These are phyloP conservation scores for Priapulus caudatus DNA, from an alignment of 2,888 invertebrate genomes.

Conservation along the genomic window DNA sequence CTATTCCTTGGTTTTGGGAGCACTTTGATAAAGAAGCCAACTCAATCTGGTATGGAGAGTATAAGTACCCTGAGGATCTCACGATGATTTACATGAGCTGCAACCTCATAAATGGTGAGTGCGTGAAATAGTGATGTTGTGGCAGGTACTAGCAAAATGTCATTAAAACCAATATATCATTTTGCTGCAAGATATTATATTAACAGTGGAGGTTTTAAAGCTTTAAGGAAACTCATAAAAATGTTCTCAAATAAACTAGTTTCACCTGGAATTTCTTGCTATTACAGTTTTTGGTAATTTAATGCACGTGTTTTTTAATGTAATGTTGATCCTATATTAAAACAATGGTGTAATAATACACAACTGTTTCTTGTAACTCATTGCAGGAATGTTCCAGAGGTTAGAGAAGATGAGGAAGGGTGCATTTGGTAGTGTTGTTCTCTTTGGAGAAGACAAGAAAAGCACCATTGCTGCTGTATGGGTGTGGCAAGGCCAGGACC, in stretches of 20 bases:
- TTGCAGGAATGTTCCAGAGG: conserved; percentile 95
- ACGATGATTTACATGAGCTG: conserved; percentile 92
- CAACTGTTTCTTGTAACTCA: no score
- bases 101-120: conserved; percentile 77
- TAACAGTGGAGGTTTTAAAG: conserved; percentile 4
- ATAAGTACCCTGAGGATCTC: conserved; percentile 87
- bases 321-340: no score
- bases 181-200: no score
- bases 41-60: conserved; percentile 94
- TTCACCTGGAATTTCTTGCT: no score
- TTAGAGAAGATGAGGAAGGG: conserved; percentile 95
- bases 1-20: conserved; percentile 95
- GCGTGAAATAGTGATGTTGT: background rate
- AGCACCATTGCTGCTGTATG: conserved; percentile 90
- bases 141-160: no score
- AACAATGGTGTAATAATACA: no score
- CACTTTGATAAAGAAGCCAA: conserved; percentile 92
- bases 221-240: no score
- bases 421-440: conserved; percentile 81
- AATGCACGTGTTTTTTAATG: no score
- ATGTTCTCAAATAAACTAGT: no score
- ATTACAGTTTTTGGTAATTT: no score
- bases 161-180: no score
- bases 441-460: conserved; percentile 84
- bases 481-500: conserved; percentile 92